Evolutionary conservation across 2,797 vertebrate species (phyloP), one percentile per base, ranked within the genome.

Genomic region (Alouatta caraya): DNA sequence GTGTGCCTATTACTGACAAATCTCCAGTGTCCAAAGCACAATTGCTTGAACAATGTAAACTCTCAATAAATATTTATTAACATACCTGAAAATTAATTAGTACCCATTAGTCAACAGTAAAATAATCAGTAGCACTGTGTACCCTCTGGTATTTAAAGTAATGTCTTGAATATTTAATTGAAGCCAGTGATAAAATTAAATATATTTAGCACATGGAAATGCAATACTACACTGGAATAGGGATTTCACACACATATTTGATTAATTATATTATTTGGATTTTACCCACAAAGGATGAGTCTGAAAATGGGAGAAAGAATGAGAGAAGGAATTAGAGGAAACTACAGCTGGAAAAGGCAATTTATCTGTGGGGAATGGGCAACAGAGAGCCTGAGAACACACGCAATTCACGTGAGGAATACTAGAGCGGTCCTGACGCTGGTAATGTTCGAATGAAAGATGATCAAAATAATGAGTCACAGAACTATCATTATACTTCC

Each of bases 61-160:
- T n/a, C 76, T 48, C 83, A 84, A 57, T 81, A 96, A 97, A 88
- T 84, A 93, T 61, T 75, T 96, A 88, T 94, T 93, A 92, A 88
- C 64, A 96, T 94, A 93, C 94, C 91, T 92, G 55, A 75, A 22
- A 88, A 85, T 80, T 96, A 90, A 96, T 95, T 96, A 90, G 44
- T 88, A 90, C 37, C 93, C 87, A 57, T 93, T 94, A 91, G 59
- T 86, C 21, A 76, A 70, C 33, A 97, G 88, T 81, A 79, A 87
- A 78, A 96, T 95, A 95, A 92, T 82, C 72, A 78, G 80, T 48
- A 92, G 50, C 75, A 93, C 3, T 64, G 55, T 95, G 73, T 50
- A 50, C 30, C 86, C 83, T 96, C 85, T 93, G 96, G 87, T 89
- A 91, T 90, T 96, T 84, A 96, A 86, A 55, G 55, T 88, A 52